Percentiles rank a stretch among this genome's conserved stretches.
These are phyloP conservation scores for Epizoanthus rinbou DNA, from an alignment of 92 coral and sea anemone species.

Conservation along the genomic window DNA sequence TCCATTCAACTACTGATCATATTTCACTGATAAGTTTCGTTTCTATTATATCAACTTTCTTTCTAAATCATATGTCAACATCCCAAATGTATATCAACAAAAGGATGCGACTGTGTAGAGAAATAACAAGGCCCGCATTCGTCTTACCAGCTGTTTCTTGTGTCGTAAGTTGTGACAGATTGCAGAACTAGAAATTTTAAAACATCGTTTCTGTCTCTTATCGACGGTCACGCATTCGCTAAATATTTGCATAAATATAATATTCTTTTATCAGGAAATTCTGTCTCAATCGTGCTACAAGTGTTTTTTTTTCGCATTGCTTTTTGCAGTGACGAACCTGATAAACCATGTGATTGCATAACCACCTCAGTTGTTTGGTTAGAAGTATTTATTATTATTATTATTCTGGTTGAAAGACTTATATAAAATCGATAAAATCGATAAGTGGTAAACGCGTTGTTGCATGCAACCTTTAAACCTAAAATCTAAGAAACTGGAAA, in stretches of 20 bases:
- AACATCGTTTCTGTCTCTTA: no score
- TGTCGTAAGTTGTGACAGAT: neutral
- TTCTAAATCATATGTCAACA: conserved; percentile 9
- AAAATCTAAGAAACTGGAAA: no score
- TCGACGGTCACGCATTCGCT: neutral
- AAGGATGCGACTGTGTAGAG: neutral
- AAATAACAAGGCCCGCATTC: neutral
- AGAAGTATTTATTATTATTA: no score
- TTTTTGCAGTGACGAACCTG: neutral
- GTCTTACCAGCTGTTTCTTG: neutral
- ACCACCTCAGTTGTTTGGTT: no score
- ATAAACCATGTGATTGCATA: no score
- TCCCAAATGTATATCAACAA: neutral
- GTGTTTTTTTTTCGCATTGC: neutral
- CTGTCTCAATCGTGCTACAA: neutral
- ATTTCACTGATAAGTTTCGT: conserved; percentile 1
- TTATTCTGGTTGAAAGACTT: no score
- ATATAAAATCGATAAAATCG: no score
- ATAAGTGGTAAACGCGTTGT: no score
- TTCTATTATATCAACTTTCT: neutral
- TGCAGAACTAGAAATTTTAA: no score
- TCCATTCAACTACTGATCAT: neutral
- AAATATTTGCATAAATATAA: neutral
- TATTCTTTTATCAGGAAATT: no score
- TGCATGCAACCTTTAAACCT: no score